phyloP scores from a whole-genome alignment of 2,888 invertebrate genomes.

The Ophonus ardosiacus region DNA sequence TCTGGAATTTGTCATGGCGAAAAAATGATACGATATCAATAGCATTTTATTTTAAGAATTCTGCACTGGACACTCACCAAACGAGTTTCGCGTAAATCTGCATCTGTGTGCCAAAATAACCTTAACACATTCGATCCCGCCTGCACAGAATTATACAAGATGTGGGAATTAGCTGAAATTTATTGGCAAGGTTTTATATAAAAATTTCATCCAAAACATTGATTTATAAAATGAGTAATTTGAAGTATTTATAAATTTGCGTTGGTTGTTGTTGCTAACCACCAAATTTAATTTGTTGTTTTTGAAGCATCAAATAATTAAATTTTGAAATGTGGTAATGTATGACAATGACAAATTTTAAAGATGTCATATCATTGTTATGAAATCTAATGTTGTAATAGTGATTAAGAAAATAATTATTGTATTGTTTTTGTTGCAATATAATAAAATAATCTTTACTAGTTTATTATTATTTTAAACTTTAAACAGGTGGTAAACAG shows the following conservation, averaged over 20 bases:
- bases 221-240: slow-evolving; percentile 43
- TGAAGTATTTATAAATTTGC: background rate
- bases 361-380: background rate
- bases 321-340: background rate
- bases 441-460: background rate
- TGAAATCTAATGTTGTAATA: background rate
- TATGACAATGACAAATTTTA: too few relatives aligned
- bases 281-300: background rate
- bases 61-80: slow-evolving; percentile 18
- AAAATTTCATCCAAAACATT: slow-evolving; percentile 14
- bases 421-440: background rate
- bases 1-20: slow-evolving; percentile 37
- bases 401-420: background rate
- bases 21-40: slow-evolving; percentile 41
- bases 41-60: slow-evolving; percentile 46
- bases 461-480: background rate
- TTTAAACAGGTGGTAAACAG: background rate
- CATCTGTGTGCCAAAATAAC: slow-evolving; percentile 43
- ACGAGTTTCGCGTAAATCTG: slow-evolving; percentile 39
- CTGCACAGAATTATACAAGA: slow-evolving; percentile 29
- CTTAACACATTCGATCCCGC: slow-evolving; percentile 32
- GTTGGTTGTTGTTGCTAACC: slow-evolving; percentile 3
- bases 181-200: slow-evolving; percentile 35
- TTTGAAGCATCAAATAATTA: background rate
- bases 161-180: slow-evolving; percentile 14